Evolutionary conservation across 2,888 invertebrate species (phyloP).

Genomic region (Geotrupes spiniger): DNA sequence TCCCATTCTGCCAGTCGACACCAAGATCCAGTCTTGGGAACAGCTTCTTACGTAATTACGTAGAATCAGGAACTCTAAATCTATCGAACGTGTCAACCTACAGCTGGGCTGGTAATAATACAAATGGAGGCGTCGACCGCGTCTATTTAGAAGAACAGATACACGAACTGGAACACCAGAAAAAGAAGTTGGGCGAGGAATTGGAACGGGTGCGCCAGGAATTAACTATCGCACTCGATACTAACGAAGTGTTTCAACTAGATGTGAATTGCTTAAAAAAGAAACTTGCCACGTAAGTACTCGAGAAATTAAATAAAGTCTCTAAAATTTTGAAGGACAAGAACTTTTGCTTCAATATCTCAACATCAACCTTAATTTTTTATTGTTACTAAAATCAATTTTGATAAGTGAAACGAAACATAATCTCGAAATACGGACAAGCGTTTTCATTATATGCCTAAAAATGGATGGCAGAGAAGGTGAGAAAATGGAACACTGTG

Average conservation of each 20-base stretch:
- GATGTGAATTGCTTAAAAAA: slow-evolving; percentile 9
- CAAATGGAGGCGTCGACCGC: slow-evolving; percentile 8
- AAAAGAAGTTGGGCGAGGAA: slow-evolving; percentile 14
- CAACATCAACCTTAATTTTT: no score
- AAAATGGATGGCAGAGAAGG: no score
- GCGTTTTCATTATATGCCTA: no score
- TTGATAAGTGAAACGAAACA: no score
- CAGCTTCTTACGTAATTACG: slow-evolving; percentile 13
- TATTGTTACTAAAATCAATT: no score
- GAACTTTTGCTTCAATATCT: no score
- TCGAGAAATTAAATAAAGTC: no score
- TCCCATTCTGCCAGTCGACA: no score
- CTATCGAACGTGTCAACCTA: slow-evolving; percentile 8
- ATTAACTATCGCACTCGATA: slow-evolving; percentile 8
- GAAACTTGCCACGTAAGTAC: slow-evolving; percentile 15
- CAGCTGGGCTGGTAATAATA: slow-evolving; percentile 9
- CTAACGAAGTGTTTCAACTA: slow-evolving; percentile 13
- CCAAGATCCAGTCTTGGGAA: slow-evolving; percentile 15
- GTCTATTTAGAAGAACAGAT: slow-evolving; percentile 16
- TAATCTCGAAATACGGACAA: no score
- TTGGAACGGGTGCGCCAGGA: slow-evolving; percentile 12
- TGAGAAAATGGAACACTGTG: no score
- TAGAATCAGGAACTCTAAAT: slow-evolving; percentile 17
- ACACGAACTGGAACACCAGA: slow-evolving; percentile 16
- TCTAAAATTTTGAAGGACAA: no score